Evolutionary conservation across 2,888 invertebrate genomes (phyloP).

Genomic region (Alentia gelatinosa): DNA sequence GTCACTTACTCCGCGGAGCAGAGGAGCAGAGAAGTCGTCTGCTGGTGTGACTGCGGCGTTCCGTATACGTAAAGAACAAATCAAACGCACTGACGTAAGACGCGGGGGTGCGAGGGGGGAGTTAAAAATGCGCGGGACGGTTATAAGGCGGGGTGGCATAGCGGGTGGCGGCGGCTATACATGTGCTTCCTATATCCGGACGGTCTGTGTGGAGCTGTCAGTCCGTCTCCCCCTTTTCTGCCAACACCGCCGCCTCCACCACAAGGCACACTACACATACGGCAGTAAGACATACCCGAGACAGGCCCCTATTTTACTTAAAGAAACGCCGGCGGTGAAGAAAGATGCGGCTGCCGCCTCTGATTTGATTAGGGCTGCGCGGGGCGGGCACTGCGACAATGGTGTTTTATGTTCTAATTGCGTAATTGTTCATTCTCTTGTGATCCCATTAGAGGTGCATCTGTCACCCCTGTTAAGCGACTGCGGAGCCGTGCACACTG

Average conservation of each 20-base stretch:
- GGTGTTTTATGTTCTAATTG: conserved; percentile 36
- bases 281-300: neutral
- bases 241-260: neutral
- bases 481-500: neutral
- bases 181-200: neutral
- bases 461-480: conserved; percentile 22
- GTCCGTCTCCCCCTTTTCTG: neutral
- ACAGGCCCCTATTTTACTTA: neutral
- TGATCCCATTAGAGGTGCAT: neutral
- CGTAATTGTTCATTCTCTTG: conserved; percentile 30
- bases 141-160: neutral
- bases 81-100: neutral
- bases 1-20: neutral
- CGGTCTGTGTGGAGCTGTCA: no score
- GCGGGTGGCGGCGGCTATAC: neutral
- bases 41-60: neutral
- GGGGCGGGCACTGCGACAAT: conserved; percentile 1
- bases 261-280: neutral
- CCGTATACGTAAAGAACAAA: conserved; percentile 1
- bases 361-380: conserved; percentile 39
- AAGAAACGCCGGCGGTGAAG: neutral
- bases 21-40: neutral
- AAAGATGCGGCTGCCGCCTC: neutral
- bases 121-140: no score
- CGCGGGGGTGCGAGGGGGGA: neutral